phyloP scores from a whole-genome alignment of 2,113 vertebrate species.

The Edolisoma coerulescens region DNA sequence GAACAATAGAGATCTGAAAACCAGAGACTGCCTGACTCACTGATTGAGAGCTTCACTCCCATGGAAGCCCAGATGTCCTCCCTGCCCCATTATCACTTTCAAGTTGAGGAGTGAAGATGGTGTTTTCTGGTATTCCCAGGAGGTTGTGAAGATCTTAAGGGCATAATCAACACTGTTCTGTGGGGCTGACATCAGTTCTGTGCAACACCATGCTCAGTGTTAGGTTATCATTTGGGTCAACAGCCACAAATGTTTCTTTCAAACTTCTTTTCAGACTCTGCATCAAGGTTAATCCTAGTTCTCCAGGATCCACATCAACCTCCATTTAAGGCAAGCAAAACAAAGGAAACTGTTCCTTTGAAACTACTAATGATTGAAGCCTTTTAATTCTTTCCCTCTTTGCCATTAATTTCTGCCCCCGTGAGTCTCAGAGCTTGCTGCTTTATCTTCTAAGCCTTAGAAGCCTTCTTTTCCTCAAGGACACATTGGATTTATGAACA shows the following conservation, averaged over 20 bases:
- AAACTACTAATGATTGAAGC: slow-evolving; percentile 38
- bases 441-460: slow-evolving; percentile 54
- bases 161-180: background rate
- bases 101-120: background rate
- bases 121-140: background rate
- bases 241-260: background rate
- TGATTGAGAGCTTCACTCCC: background rate
- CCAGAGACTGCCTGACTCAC: background rate
- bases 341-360: slow-evolving; percentile 40
- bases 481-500: slow-evolving; percentile 19
- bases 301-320: background rate
- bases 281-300: slow-evolving; percentile 9
- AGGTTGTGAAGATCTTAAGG: background rate
- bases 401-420: slow-evolving; percentile 34
- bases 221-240: background rate
- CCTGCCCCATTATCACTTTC: background rate
- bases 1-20: background rate
- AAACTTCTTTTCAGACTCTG: slow-evolving; percentile 10
- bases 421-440: slow-evolving; percentile 4
- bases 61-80: background rate
- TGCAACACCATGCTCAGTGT: background rate
- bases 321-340: slow-evolving; percentile 7
- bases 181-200: background rate
- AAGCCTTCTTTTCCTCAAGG: slow-evolving; percentile 51
- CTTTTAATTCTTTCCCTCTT: slow-evolving; percentile 41